These are phyloP conservation scores for Limonius californicus DNA, from an alignment of 1,140 invertebrate species.

Conservation along the genomic window DNA sequence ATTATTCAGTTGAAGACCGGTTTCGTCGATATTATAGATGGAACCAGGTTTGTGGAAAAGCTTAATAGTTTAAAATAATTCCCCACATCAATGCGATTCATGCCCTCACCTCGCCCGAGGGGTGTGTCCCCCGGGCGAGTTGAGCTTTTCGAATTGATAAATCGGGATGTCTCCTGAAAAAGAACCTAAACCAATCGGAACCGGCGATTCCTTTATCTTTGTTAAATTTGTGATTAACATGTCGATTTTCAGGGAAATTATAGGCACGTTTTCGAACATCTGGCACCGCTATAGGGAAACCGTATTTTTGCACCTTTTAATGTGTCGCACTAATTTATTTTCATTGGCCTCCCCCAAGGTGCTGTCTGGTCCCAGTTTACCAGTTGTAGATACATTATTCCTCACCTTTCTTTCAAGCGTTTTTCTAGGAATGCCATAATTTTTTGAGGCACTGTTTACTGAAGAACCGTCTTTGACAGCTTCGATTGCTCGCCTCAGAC, in stretches of 20 bases:
- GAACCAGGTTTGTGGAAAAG: slow-evolving; percentile 12
- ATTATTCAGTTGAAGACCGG: slow-evolving; percentile 28
- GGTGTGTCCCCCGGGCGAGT: background rate
- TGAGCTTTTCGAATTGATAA: slow-evolving; percentile 13
- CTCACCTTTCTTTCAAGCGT: slow-evolving; percentile 51
- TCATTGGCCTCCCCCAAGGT: slow-evolving; percentile 7
- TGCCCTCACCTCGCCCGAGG: background rate
- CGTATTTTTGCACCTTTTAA: slow-evolving; percentile 25
- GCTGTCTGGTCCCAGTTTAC: slow-evolving; percentile 3
- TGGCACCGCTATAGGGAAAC: background rate
- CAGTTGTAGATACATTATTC: slow-evolving; percentile 43
- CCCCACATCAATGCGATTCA: background rate
- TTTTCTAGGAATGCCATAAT: slow-evolving; percentile 49
- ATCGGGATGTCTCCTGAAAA: slow-evolving; percentile 11
- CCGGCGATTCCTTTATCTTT: background rate
- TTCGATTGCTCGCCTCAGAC: slow-evolving; percentile 48
- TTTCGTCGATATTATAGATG: slow-evolving; percentile 19
- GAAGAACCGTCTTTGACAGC: slow-evolving; percentile 50
- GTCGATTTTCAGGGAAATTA: slow-evolving; percentile 14
- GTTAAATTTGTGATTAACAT: slow-evolving; percentile 16
- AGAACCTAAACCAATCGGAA: slow-evolving; percentile 3
- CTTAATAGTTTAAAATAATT: slow-evolving; percentile 11
- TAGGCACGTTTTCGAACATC: slow-evolving; percentile 13
- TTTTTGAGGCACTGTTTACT: slow-evolving; percentile 50
- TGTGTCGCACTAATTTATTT: slow-evolving; percentile 10